phyloP scores from a whole-genome alignment of 2,888 invertebrate species.

The Thymelicus lineola region DNA sequence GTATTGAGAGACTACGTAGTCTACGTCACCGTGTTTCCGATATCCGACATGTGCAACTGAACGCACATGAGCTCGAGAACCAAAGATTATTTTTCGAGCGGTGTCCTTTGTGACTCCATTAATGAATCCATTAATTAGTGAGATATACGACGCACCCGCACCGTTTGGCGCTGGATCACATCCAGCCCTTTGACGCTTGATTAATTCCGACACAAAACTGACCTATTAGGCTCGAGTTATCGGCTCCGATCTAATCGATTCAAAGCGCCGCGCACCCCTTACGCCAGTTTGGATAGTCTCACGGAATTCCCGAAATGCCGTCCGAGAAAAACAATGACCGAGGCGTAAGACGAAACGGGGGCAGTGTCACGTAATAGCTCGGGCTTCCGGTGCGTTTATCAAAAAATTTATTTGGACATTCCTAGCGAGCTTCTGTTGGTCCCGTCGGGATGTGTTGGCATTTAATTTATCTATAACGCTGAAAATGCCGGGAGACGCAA shows the following conservation, averaged over 20 bases:
- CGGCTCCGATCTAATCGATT: slow-evolving; percentile 80
- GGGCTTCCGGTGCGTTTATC: slow-evolving; percentile 82
- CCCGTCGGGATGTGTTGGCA: slow-evolving; percentile 75
- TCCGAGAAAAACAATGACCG: slow-evolving; percentile 79
- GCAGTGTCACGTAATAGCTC: slow-evolving; percentile 80
- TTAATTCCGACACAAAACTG: slow-evolving; percentile 83
- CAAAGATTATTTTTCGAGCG: slow-evolving; percentile 57
- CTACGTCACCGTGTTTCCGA: slow-evolving; percentile 12
- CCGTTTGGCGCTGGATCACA: slow-evolving; percentile 76
- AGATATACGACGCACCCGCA: slow-evolving; percentile 78
- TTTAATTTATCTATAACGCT: slow-evolving; percentile 82
- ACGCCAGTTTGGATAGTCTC: slow-evolving; percentile 70
- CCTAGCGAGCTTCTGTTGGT: slow-evolving; percentile 73
- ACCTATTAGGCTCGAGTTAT: slow-evolving; percentile 76
- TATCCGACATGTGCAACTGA: slow-evolving; percentile 32
- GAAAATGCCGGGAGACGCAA: slow-evolving; percentile 74
- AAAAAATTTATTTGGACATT: slow-evolving; percentile 83
- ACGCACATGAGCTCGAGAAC: slow-evolving; percentile 36
- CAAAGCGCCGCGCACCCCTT: slow-evolving; percentile 78
- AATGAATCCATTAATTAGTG: slow-evolving; percentile 82
- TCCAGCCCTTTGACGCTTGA: slow-evolving; percentile 81
- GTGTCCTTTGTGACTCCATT: slow-evolving; percentile 78
- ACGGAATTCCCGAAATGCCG: slow-evolving; percentile 73
- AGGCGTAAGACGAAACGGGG: slow-evolving; percentile 71
- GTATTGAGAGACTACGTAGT: not conserved